Percentiles rank a stretch among this genome's conserved stretches.
Conservation (phyloP, 2,797 vertebrate species). For the Oreochromis mossambicus region DNA sequence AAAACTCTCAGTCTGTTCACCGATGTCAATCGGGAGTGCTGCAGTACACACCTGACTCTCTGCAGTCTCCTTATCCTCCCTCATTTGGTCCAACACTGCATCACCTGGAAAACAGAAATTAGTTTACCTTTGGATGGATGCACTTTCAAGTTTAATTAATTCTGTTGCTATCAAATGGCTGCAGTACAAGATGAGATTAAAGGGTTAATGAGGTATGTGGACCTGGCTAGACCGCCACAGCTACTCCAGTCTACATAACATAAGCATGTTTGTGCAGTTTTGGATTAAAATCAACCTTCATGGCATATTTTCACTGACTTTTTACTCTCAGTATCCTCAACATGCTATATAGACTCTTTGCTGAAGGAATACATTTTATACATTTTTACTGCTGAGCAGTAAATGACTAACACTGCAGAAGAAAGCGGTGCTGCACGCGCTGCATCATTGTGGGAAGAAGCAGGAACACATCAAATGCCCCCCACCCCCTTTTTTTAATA, state of each 20-base stretch:
- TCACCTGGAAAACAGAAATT: slow-evolving; percentile 73
- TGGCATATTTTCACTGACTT: not conserved
- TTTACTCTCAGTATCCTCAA: not conserved
- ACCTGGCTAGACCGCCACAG: not conserved
- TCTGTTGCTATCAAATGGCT: not conserved
- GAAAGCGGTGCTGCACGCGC: not conserved
- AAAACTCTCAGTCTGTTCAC: not conserved
- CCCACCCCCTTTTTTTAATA: not conserved
- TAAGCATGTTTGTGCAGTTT: not conserved
- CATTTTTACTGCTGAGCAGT: not conserved
- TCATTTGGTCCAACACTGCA: slow-evolving; percentile 71
- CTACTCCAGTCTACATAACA: not conserved
- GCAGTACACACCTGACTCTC: slow-evolving; percentile 83
- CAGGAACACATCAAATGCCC: not conserved
- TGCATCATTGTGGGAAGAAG: not conserved
- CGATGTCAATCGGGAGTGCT: not conserved
- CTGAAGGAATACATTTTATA: not conserved
- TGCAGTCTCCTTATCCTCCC: slow-evolving; percentile 82
- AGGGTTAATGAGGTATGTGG: not conserved
- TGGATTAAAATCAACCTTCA: not conserved
- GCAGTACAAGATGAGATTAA: not conserved
- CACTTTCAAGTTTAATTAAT: not conserved
- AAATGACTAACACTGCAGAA: not conserved
- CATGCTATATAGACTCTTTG: not conserved
- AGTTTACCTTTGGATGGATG: not conserved